Conservation (phyloP, 2,888 invertebrate species). For the Orthonychiurus folsomi region DNA sequence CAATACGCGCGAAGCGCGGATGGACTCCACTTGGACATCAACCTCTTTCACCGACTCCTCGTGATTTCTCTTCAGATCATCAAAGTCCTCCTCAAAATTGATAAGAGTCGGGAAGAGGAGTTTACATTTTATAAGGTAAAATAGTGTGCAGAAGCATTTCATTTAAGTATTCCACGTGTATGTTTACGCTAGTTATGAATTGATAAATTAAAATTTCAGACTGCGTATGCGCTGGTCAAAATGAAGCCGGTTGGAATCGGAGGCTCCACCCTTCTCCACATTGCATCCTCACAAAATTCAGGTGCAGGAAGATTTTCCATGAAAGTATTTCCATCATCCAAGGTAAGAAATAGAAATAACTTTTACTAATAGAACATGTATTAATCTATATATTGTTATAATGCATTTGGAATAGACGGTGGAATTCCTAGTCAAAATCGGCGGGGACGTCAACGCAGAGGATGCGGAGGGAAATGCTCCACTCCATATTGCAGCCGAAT, state of each 20-base stretch:
- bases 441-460: conserved; percentile 67
- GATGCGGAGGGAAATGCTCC: conserved; percentile 82
- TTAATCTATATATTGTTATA: conserved; percentile 48
- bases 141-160: too few species aligned
- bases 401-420: conserved; percentile 59
- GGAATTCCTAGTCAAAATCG: conserved; percentile 66
- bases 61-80: conserved; percentile 56
- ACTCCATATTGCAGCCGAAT: conserved; percentile 65
- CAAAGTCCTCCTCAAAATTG: conserved; percentile 33
- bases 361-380: not conserved
- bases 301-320: conserved; percentile 39
- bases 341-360: conserved; percentile 25
- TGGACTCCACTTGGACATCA: too few species aligned
- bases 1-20: too few species aligned
- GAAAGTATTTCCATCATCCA: conserved; percentile 39
- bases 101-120: conserved; percentile 35
- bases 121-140: conserved; percentile 40
- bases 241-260: conserved; percentile 30
- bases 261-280: conserved; percentile 37
- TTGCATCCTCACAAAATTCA: conserved; percentile 38
- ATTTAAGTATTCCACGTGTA: too few species aligned
- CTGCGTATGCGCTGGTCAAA: conserved; percentile 39
- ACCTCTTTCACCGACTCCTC: conserved; percentile 72
- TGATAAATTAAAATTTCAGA: too few species aligned
- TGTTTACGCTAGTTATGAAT: too few species aligned